A percentile compares a stretch with the other conserved stretches of the same genome.
Conservation (phyloP, 64 coral and sea anemone species). For the Orbicella faveolata region DNA sequence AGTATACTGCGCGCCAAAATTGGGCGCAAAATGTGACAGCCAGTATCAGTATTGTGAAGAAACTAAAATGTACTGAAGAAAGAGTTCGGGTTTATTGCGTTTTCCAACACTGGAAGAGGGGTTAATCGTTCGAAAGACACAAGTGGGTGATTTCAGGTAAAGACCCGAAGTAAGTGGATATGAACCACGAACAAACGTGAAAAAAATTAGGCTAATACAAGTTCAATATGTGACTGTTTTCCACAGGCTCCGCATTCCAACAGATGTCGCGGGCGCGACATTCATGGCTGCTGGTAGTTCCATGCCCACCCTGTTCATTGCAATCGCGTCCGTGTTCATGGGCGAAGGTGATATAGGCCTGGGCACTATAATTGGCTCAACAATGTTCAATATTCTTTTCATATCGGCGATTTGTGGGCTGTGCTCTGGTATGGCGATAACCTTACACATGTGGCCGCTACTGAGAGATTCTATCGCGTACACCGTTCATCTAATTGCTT, state of each 20-base stretch:
- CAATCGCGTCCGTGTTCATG: constrained; percentile 96
- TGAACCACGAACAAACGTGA: neutral
- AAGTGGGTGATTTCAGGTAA: too few species aligned
- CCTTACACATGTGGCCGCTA: constrained; percentile 76
- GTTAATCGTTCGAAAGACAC: too few species aligned
- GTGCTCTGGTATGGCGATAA: constrained; percentile 77
- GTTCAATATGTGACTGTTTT: neutral
- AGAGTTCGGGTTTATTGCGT: too few species aligned
- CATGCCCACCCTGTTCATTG: constrained; percentile 96
- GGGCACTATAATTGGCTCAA: constrained; percentile 96
- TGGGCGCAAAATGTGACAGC: too few species aligned
- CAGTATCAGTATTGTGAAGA: too few species aligned
- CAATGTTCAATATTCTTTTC: constrained; percentile 99
- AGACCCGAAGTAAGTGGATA: neutral
- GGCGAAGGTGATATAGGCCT: constrained; percentile 98
- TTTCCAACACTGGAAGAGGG: too few species aligned
- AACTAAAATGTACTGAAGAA: too few species aligned
- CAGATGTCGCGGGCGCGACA: constrained; percentile 97
- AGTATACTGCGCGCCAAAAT: too few species aligned
- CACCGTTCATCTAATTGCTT: constrained; percentile 59
- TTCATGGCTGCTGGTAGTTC: constrained; percentile 99
- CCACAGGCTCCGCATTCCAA: constrained; percentile 83
- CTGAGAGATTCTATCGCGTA: constrained; percentile 89
- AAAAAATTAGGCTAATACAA: neutral
- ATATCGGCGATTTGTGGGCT: constrained; percentile 90